Percentiles rank a stretch among this genome's conserved stretches.
Evolutionary conservation across 1,140 invertebrate species (phyloP).

Genomic region (Drosophila fuyamai): DNA sequence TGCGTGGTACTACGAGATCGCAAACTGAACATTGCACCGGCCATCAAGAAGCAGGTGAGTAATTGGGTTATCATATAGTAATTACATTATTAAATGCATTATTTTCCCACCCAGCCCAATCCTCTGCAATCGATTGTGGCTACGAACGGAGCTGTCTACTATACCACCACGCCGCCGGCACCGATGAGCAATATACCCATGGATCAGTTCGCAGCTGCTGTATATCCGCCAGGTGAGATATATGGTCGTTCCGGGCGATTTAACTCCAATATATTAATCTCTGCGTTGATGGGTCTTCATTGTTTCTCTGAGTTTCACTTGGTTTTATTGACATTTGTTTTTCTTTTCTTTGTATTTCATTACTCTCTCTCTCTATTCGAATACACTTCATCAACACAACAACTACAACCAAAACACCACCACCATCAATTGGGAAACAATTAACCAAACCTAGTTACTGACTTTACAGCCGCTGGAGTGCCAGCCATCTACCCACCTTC

Average conservation of each 20-base stretch:
- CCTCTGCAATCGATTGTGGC: slow-evolving; percentile 80
- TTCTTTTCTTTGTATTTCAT: slow-evolving; percentile 70
- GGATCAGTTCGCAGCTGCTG: slow-evolving; percentile 84
- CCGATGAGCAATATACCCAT: slow-evolving; percentile 84
- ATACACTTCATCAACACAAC: slow-evolving; percentile 44
- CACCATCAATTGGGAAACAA: slow-evolving; percentile 58
- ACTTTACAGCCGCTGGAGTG: slow-evolving; percentile 84
- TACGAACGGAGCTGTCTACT: slow-evolving; percentile 84
- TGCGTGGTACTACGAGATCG: slow-evolving; percentile 92
- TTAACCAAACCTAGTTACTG: slow-evolving; percentile 80
- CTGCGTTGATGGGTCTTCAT: slow-evolving; percentile 26
- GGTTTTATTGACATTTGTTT: slow-evolving; percentile 63
- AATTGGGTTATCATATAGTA: not conserved
- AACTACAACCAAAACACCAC: slow-evolving; percentile 35
- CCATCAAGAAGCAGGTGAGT: slow-evolving; percentile 93
- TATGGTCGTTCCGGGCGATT: not conserved
- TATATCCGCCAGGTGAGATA: slow-evolving; percentile 83
- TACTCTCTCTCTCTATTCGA: slow-evolving; percentile 46
- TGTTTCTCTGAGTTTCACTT: slow-evolving; percentile 47
- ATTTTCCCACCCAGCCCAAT: slow-evolving; percentile 45
- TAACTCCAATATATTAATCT: not conserved
- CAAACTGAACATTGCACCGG: slow-evolving; percentile 95
- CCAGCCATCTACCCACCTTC: slow-evolving; percentile 85
- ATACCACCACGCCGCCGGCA: slow-evolving; percentile 84
- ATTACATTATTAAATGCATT: slow-evolving; percentile 3